Evolutionary conservation across 2,113 vertebrate genomes (phyloP).

Genomic region (Athene cunicularia): DNA sequence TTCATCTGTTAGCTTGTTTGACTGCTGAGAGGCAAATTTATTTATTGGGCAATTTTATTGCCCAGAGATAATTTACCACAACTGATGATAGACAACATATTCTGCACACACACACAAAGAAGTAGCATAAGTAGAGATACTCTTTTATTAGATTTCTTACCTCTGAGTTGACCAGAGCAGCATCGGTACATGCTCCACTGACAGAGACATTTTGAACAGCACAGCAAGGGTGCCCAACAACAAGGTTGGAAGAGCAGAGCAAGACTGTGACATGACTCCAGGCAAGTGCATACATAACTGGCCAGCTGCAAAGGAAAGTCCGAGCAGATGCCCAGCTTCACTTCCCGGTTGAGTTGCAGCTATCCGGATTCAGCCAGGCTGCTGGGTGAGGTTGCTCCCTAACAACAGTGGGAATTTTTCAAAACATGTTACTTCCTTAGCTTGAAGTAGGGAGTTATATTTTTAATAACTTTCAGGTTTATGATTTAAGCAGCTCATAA

Average conservation of each 20-base stretch:
- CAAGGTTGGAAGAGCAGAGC: not conserved
- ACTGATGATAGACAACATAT: rapidly evolving
- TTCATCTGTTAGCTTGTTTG: not conserved
- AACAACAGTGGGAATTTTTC: not conserved
- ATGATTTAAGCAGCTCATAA: not conserved
- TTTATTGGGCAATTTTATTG: not conserved
- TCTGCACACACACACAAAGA: not conserved
- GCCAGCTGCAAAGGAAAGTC: not conserved
- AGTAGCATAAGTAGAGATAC: not conserved
- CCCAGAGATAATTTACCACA: not conserved
- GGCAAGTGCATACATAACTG: rapidly evolving
- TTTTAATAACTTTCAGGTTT: not conserved
- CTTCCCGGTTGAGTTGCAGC: not conserved
- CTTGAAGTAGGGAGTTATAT: not conserved
- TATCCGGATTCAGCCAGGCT: not conserved
- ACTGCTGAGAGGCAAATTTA: not conserved
- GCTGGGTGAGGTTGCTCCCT: not conserved
- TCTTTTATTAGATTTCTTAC: not conserved
- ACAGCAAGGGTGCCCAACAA: not conserved
- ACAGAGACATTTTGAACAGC: not conserved
- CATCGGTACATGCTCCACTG: conserved; percentile 41
- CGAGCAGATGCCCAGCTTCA: not conserved
- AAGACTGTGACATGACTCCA: not conserved
- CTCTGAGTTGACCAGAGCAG: conserved; percentile 71
- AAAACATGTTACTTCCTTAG: not conserved